Percentiles rank a stretch among this genome's conserved stretches.
Conservation (phyloP, 2,113 vertebrate species). For the Meleagris gallopavo region DNA sequence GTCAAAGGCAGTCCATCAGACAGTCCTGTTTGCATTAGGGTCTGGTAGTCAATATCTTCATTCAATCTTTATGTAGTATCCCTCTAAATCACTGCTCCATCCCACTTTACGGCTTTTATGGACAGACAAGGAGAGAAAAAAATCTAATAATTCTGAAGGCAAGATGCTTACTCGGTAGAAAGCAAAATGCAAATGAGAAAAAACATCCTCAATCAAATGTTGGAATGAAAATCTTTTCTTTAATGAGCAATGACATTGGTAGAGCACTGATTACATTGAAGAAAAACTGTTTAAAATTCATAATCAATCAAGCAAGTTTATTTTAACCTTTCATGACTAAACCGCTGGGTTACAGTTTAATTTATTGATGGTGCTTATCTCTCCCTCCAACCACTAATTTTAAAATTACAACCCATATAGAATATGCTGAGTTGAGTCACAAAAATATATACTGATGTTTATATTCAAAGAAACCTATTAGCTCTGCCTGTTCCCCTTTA, state of each 20-base stretch:
- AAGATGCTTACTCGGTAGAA: constrained; percentile 82
- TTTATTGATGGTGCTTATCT: constrained; percentile 78
- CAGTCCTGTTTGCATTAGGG: constrained; percentile 79
- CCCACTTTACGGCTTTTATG: constrained; percentile 73
- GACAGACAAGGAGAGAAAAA: constrained; percentile 56
- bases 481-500: constrained; percentile 66
- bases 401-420: constrained; percentile 75
- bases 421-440: constrained; percentile 74
- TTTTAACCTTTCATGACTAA: constrained; percentile 86
- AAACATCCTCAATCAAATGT: constrained; percentile 83
- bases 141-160: constrained; percentile 79
- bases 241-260: constrained; percentile 83
- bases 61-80: constrained; percentile 80
- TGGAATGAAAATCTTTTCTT: constrained; percentile 85
- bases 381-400: constrained; percentile 75
- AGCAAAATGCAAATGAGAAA: constrained; percentile 83
- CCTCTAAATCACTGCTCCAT: constrained; percentile 77
- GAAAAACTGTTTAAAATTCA: constrained; percentile 86
- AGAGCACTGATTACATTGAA: constrained; percentile 85
- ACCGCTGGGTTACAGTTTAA: constrained; percentile 74
- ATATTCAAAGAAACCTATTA: constrained; percentile 72
- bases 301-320: constrained; percentile 86
- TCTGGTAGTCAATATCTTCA: constrained; percentile 78
- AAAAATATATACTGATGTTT: constrained; percentile 76
- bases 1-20: constrained; percentile 82